Base-by-base conservation (phyloP, 2,113 vertebrate genomes). In the Gambusia affinis region DNA sequence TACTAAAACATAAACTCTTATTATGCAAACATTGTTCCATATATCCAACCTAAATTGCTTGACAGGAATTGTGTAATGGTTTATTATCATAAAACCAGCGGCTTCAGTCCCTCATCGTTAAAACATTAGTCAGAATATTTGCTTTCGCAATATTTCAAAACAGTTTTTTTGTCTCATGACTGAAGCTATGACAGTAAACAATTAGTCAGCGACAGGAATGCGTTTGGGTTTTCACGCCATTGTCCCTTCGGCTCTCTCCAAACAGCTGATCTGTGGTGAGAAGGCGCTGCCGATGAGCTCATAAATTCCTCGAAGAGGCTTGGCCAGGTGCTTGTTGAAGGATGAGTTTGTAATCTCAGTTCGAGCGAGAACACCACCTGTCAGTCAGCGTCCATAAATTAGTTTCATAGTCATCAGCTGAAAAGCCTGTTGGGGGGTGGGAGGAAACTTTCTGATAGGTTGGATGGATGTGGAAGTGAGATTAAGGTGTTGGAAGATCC, bases 121-220 rank as follows among this genome's bases (percentile, higher is more conserved):
- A 77, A 71, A 28, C 28, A 69, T 15, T 14, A 44, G 8, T 28
- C 35, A 73, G 37, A 30, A n/a, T 35, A 11, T 42, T 76, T 62
- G 19, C 28, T 19, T 31, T 10, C 63, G 57, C 42, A 78, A 60
- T 60, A 63, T 51, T 64, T 60, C 28, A 33, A 14, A 63, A 63
- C 68, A 33, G 22, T 66, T 78, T 78, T 78, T 64, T 51, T 19
- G 8, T 64, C 17, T 44, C 28, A 44, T n/a, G 67, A 64, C 4
- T 1, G 12, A 64, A 17, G 44, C 64, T 80, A 44, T n/a, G 66
- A 73, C 39, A 30, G 66, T 71, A 85, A 91, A 82, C 31, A 31
- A 70, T 91, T 89, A 87, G 68, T 89, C 88, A 90, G 69, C 12
- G 39, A 10, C 29, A 44, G 75, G 82, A 85, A 85, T 83, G 80